These are phyloP conservation scores for Cynopterus sphinx DNA, from an alignment of 2,797 vertebrate genomes.

Conservation along the genomic window DNA sequence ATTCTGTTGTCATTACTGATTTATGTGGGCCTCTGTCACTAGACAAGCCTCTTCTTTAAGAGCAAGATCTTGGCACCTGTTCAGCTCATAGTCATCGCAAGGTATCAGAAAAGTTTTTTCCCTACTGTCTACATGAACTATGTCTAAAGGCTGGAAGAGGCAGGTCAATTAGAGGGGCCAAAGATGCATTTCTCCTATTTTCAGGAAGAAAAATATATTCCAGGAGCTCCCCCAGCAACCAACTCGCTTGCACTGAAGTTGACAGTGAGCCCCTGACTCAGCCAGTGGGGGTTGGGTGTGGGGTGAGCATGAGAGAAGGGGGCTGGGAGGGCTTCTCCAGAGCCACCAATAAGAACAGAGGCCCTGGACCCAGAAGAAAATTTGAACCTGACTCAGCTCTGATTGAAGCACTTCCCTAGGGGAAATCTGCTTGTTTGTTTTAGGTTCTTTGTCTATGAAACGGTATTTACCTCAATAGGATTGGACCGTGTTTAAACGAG, in stretches of 20 bases:
- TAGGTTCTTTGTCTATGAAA: neutral
- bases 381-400: neutral
- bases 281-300: neutral
- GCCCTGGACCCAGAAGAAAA: neutral
- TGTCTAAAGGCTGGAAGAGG: neutral
- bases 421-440: neutral
- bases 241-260: neutral
- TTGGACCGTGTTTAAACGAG: neutral
- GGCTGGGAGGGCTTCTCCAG: neutral
- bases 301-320: neutral
- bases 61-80: neutral
- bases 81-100: neutral
- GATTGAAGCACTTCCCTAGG: neutral
- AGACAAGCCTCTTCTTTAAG: neutral
- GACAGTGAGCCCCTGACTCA: neutral
- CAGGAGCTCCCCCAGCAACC: neutral
- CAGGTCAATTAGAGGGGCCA: neutral
- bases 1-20: neutral
- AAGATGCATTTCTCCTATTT: conserved; percentile 38
- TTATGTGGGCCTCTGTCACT: neutral
- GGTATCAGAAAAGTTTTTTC: neutral
- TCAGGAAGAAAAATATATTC: conserved; percentile 6
- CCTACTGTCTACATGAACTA: neutral
- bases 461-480: neutral
- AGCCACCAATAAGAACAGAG: neutral